phyloP scores from a whole-genome alignment of 1,140 invertebrate species.

The Pogonomyrmex californicus region DNA sequence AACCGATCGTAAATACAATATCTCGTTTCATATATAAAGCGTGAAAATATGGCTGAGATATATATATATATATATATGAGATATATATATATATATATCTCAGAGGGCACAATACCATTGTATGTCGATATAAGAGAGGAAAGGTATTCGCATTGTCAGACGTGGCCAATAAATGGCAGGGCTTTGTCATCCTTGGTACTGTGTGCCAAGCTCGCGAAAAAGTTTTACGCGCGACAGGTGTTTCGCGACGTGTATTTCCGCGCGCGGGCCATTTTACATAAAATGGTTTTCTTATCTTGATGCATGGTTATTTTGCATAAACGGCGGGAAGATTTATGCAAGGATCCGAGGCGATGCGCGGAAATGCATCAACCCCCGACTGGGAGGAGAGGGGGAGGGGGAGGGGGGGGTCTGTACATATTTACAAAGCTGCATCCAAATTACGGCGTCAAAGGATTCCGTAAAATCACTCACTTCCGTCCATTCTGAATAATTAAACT shows the following conservation, averaged over 20 bases:
- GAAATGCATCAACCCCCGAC: background rate
- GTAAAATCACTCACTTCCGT: constrained; percentile 31
- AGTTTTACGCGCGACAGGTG: constrained; percentile 71
- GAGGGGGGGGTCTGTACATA: background rate
- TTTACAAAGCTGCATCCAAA: constrained; percentile 32
- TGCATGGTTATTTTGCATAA: constrained; percentile 60
- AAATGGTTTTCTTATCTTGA: constrained; percentile 61
- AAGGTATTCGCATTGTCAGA: constrained; percentile 68
- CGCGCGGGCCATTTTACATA: constrained; percentile 66
- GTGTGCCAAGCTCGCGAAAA: constrained; percentile 49
- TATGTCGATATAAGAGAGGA: constrained; percentile 45
- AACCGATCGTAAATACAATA: constrained; percentile 5
- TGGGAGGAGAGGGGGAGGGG: too few species aligned
- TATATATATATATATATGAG: too few species aligned
- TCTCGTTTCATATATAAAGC: background rate
- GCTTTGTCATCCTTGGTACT: constrained; percentile 45
- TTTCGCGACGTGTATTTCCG: constrained; percentile 70
- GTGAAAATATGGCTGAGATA: constrained; percentile 21
- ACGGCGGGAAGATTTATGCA: constrained; percentile 32
- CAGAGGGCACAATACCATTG: constrained; percentile 19
- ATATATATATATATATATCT: too few species aligned
- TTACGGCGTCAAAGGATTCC: constrained; percentile 19
- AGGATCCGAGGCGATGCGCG: background rate
- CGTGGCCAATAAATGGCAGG: constrained; percentile 60
- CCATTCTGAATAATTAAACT: constrained; percentile 54